Evolutionary conservation across 2,113 vertebrate genomes (phyloP), one percentile per base, ranked within the genome.

Genomic region (Danionella cerebrum): DNA sequence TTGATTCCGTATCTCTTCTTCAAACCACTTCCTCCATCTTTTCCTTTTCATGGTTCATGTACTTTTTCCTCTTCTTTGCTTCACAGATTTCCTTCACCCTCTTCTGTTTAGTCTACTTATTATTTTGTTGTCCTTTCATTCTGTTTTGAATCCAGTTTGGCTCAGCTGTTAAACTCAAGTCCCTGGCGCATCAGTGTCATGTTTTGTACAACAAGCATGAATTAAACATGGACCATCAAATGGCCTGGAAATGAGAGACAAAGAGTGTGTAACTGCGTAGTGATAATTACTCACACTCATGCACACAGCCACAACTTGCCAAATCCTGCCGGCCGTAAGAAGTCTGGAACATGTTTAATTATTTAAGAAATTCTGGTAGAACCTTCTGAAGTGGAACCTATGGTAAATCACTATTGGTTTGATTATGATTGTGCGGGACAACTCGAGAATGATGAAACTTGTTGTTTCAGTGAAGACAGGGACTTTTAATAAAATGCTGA

Each of bases 131-230:
- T 50, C 60, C 35, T 9, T 48, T 10, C 16, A 18, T 22, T 6
- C 11, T 24, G 7, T 47, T 39, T 14, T 38, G 21, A 4, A 14
- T 44, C 14, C 16, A 19, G 22, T 19, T 3, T 16, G 36, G 38
- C 38, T 27, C 21, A 3, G 22, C 1, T 6, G 29, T 25, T 27
- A 62, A 33, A 62, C 16, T 14, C 12, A 47, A 47, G 42, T 63
- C 58, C 36, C 39, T 3, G 24, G 52, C 4, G 13, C n/a, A n/a
- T 19, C 39, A 44, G 41, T 53, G 48, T 16, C 25, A 31, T 62
- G 44, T 64, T 64, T 35, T 58, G 53, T 55, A 58, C 16, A 57
- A 55, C 38, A 64, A 64, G 51, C 39, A 54, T 68, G 65, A 58
- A 68, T 68, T 57, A 58, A 58, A 57, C 52, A 68, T 57, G 3